These are phyloP conservation scores for Lagria hirta DNA, from an alignment of 2,888 invertebrate genomes.

Conservation along the genomic window DNA sequence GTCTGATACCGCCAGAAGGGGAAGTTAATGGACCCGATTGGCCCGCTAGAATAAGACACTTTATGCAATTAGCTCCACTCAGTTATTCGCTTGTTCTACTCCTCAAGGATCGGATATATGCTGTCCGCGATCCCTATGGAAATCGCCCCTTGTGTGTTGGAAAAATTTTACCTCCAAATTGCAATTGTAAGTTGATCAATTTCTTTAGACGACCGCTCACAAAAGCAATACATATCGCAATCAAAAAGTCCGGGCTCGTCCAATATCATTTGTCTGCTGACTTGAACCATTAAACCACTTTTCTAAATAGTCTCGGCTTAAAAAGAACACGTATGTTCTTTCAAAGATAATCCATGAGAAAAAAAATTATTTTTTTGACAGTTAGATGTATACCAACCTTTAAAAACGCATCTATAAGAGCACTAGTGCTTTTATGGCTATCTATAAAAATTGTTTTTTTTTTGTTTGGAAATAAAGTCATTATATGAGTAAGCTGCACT, in stretches of 20 bases:
- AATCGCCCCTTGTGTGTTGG: slow-evolving; percentile 96
- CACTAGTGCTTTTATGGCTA: no score
- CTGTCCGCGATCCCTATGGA: slow-evolving; percentile 95
- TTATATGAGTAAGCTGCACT: no score
- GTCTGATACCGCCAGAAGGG: slow-evolving; percentile 86
- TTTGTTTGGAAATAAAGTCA: no score
- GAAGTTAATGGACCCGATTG: slow-evolving; percentile 87
- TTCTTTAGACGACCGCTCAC: neutral
- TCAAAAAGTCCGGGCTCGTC: neutral
- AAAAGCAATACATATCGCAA: no score
- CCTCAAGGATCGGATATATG: slow-evolving; percentile 91
- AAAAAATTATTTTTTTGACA: no score
- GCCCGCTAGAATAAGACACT: slow-evolving; percentile 87
- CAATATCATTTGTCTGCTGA: neutral
- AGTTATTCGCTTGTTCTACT: slow-evolving; percentile 95
- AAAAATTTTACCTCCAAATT: slow-evolving; percentile 69
- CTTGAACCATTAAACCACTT: no score
- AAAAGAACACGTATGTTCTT: no score
- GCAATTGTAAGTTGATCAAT: slow-evolving; percentile 26
- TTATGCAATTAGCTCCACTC: slow-evolving; percentile 91
- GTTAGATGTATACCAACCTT: no score
- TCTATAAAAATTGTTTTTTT: no score
- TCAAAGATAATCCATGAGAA: no score
- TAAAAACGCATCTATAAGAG: no score
- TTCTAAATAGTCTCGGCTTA: no score